A percentile compares a stretch with the other conserved stretches of the same genome.
phyloP scores from a whole-genome alignment of 2,797 vertebrate species.

The Siniperca obscura region DNA sequence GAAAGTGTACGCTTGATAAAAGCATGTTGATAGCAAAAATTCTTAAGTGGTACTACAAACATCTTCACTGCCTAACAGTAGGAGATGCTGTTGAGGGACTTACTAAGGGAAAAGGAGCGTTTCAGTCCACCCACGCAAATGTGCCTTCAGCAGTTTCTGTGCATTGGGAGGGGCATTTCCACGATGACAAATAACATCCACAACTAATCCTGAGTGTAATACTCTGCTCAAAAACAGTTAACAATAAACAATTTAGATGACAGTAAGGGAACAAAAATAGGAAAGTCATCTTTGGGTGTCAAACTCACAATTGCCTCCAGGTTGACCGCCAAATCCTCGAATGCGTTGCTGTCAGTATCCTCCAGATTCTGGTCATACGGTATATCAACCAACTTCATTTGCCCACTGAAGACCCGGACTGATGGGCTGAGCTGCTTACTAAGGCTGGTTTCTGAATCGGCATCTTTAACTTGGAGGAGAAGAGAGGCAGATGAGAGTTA shows the following conservation, averaged over 20 bases:
- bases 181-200: constrained; percentile 31
- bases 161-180: constrained; percentile 48
- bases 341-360: constrained; percentile 71
- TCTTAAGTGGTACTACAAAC: constrained; percentile 59
- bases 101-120: constrained; percentile 49
- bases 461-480: constrained; percentile 71
- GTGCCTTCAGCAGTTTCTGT: constrained; percentile 63
- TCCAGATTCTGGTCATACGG: constrained; percentile 73
- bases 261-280: constrained; percentile 20
- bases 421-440: background rate
- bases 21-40: no score
- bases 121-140: constrained; percentile 67
- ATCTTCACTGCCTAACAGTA: constrained; percentile 65
- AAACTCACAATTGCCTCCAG: constrained; percentile 81
- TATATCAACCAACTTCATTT: constrained; percentile 66
- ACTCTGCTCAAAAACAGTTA: constrained; percentile 45
- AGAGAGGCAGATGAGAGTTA: constrained; percentile 49
- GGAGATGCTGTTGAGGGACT: constrained; percentile 57
- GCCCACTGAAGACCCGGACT: constrained; percentile 81
- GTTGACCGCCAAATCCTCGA: constrained; percentile 55
- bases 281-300: background rate
- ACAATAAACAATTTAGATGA: constrained; percentile 37
- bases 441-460: background rate
- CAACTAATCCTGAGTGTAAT: constrained; percentile 42
- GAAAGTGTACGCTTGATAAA: constrained; percentile 12